phyloP scores from a whole-genome alignment of 2,113 vertebrate species.

The Otolemur garnettii region DNA sequence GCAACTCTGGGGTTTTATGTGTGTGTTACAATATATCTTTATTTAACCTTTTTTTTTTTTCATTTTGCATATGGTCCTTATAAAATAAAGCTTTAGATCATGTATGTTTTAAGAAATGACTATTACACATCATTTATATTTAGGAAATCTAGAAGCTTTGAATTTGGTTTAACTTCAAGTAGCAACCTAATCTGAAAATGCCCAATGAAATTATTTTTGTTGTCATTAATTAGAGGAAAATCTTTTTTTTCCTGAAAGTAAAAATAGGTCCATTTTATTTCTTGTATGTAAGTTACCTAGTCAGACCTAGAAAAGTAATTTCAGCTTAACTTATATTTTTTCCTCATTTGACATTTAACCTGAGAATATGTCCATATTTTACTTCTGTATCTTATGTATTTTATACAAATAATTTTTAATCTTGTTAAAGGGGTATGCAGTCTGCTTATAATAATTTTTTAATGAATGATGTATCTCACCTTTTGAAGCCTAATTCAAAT shows the following conservation, averaged over 20 bases:
- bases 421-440: not conserved
- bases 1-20: conserved; percentile 68
- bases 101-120: conserved; percentile 76
- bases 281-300: not conserved
- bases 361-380: not conserved
- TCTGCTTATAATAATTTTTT: conserved; percentile 30
- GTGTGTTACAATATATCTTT: conserved; percentile 7
- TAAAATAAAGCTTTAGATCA: conserved; percentile 84
- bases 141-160: conserved; percentile 65
- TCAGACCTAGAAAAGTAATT: conserved; percentile 50
- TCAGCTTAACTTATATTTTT: conserved; percentile 44
- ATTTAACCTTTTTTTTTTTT: conserved; percentile 80
- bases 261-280: not conserved
- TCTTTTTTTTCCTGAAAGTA: conserved; percentile 40
- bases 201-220: conserved; percentile 58
- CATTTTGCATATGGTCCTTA: conserved; percentile 83
- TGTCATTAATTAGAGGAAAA: conserved; percentile 59
- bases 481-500: not conserved
- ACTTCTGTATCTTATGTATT: not conserved
- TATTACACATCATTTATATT: conserved; percentile 69
- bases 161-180: conserved; percentile 73
- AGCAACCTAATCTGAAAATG: conserved; percentile 62
- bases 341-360: conserved; percentile 49
- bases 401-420: conserved; percentile 5
- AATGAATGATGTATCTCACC: not conserved